Evolutionary conservation across 2,797 vertebrate genomes (phyloP).

Genomic region (Syncerus caffer): DNA sequence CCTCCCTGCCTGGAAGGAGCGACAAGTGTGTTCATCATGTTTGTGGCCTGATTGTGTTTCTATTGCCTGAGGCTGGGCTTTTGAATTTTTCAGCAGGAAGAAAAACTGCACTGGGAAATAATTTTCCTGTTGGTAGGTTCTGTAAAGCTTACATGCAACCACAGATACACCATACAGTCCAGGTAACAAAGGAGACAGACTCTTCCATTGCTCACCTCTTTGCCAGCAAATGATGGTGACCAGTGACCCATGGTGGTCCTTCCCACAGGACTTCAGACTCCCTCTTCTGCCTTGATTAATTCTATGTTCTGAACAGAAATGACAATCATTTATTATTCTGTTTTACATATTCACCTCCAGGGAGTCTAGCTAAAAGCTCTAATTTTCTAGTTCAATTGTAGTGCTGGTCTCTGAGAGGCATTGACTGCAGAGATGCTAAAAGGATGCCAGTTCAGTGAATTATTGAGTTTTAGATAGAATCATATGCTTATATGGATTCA

Average conservation of each 20-base stretch:
- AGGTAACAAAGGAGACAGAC: constrained; percentile 77
- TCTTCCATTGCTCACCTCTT: constrained; percentile 79
- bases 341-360: constrained; percentile 80
- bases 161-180: constrained; percentile 71
- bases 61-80: constrained; percentile 67
- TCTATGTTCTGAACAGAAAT: constrained; percentile 81
- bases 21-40: constrained; percentile 49
- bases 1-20: background rate
- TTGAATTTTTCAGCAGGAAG: constrained; percentile 70
- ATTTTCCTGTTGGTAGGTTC: constrained; percentile 61
- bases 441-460: constrained; percentile 72
- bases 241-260: constrained; percentile 80
- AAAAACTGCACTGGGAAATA: constrained; percentile 61
- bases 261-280: constrained; percentile 79
- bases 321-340: constrained; percentile 84
- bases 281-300: constrained; percentile 84
- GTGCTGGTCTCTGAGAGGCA: constrained; percentile 65
- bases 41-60: constrained; percentile 56
- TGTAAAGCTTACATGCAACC: constrained; percentile 81
- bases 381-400: constrained; percentile 82
- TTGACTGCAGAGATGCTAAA: constrained; percentile 66
- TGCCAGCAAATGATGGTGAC: constrained; percentile 79
- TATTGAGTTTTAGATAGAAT: constrained; percentile 55
- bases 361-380: constrained; percentile 81
- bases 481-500: constrained; percentile 33